phyloP scores from a whole-genome alignment of 2,888 invertebrate genomes.

The Trimorus sp. region DNA sequence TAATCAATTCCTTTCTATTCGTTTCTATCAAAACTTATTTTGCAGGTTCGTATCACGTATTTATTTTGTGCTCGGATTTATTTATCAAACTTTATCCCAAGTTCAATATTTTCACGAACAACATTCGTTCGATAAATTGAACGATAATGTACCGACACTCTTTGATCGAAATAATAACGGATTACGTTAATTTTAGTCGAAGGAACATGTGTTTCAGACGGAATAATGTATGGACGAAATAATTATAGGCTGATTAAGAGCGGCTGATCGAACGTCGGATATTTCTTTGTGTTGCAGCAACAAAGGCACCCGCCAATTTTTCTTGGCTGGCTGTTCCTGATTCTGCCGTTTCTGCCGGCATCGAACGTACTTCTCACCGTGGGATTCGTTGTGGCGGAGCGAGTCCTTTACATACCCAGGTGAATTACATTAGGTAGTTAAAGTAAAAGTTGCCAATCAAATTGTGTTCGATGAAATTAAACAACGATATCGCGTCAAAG shows the following conservation, averaged over 20 bases:
- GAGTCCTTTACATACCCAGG: slow-evolving; percentile 94
- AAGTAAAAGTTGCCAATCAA: slow-evolving; percentile 39
- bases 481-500: slow-evolving; percentile 15
- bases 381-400: slow-evolving; percentile 92
- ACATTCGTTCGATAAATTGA: too few relatives aligned
- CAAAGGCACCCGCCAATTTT: slow-evolving; percentile 87
- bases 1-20: too few relatives aligned
- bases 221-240: too few relatives aligned
- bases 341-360: slow-evolving; percentile 92
- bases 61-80: background rate
- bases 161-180: too few relatives aligned
- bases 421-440: slow-evolving; percentile 77
- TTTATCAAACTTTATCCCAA: too few relatives aligned
- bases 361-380: slow-evolving; percentile 91
- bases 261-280: too few relatives aligned
- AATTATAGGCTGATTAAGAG: too few relatives aligned
- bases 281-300: slow-evolving; percentile 81
- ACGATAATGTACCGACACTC: too few relatives aligned
- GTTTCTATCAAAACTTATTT: too few relatives aligned
- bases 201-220: too few relatives aligned
- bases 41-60: slow-evolving; percentile 3
- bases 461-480: slow-evolving; percentile 25
- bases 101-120: too few relatives aligned
- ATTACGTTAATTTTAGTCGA: too few relatives aligned
- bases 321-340: slow-evolving; percentile 87